Conservation (phyloP, 2,888 invertebrate genomes). For the Lasioglossum figueresi region DNA sequence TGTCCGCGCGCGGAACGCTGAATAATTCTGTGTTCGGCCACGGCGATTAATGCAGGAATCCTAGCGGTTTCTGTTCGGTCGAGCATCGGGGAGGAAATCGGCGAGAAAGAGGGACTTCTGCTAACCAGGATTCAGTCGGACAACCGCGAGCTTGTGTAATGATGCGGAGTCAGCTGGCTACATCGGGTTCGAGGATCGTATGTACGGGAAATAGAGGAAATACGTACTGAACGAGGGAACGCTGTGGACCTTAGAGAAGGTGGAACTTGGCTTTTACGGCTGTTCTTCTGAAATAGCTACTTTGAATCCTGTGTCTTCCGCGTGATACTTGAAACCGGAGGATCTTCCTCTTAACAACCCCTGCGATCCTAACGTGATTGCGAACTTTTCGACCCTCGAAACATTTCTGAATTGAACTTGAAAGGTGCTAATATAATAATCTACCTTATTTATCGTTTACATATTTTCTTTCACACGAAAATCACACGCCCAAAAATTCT, state of each 20-base stretch:
- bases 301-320: neutral
- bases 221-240: neutral
- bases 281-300: neutral
- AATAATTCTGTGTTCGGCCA: constrained; percentile 26
- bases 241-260: neutral
- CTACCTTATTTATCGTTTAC: too few relatives aligned
- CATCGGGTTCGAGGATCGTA: neutral
- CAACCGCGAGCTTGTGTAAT: neutral
- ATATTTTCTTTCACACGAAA: neutral
- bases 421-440: neutral
- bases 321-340: neutral
- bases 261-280: neutral
- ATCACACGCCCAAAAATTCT: neutral
- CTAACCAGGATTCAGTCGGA: constrained; percentile 10
- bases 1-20: constrained; percentile 29
- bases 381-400: neutral
- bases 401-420: neutral
- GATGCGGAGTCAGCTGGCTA: neutral
- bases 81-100: constrained; percentile 8
- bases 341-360: neutral
- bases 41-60: constrained; percentile 41
- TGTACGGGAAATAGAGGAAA: neutral
- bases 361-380: neutral
- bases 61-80: constrained; percentile 29
- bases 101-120: constrained; percentile 14